These are phyloP conservation scores for Proisotoma minuta DNA, from an alignment of 2,888 invertebrate species.

Conservation along the genomic window DNA sequence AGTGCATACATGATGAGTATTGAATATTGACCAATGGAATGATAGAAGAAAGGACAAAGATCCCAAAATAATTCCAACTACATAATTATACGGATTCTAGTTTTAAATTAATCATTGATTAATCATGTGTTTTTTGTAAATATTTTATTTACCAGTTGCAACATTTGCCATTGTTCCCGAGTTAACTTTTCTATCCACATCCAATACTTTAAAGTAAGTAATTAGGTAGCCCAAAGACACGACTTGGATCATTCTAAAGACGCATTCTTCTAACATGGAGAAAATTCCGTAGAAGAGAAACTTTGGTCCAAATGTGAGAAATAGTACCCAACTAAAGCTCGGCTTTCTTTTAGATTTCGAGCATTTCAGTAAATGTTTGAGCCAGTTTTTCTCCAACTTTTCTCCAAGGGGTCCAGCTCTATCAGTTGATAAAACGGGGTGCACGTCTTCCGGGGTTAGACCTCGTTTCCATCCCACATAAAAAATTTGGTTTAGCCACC, in stretches of 20 bases:
- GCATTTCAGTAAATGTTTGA: constrained; percentile 10
- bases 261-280: constrained; percentile 17
- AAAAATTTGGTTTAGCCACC: constrained; percentile 21
- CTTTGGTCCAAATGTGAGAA: constrained; percentile 2
- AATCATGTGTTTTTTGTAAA: neutral
- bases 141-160: constrained; percentile 6
- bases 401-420: constrained; percentile 12
- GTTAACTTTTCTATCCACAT: no score
- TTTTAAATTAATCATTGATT: neutral
- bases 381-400: constrained; percentile 19
- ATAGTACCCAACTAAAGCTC: constrained; percentile 15
- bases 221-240: constrained; percentile 20
- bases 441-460: constrained; percentile 18
- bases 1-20: constrained; percentile 21
- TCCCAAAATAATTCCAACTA: constrained; percentile 23
- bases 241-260: constrained; percentile 21
- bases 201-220: constrained; percentile 18
- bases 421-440: constrained; percentile 15
- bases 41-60: constrained; percentile 16
- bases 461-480: constrained; percentile 16
- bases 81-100: neutral
- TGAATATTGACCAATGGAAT: constrained; percentile 22
- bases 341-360: constrained; percentile 6
- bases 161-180: constrained; percentile 11
- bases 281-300: constrained; percentile 18